Evolutionary conservation across 2,113 vertebrate species (phyloP).

Genomic region (Periophthalmodon schlosseri): DNA sequence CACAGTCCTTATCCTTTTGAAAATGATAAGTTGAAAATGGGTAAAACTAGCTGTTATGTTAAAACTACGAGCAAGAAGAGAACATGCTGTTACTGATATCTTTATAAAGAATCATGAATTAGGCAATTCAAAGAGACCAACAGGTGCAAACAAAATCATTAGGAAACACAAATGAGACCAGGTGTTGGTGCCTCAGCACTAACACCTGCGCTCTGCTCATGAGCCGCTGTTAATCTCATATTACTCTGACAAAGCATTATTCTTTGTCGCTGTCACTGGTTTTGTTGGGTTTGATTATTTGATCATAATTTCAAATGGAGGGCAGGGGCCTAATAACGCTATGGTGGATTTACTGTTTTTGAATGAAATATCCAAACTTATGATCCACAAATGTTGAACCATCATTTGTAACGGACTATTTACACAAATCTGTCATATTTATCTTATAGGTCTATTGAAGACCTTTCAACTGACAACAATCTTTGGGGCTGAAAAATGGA

Average conservation of each 20-base stretch:
- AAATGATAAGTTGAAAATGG: neutral
- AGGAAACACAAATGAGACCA: neutral
- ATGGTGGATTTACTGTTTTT: neutral
- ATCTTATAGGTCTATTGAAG: neutral
- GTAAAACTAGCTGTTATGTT: neutral
- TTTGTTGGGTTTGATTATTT: neutral
- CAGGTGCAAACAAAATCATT: neutral
- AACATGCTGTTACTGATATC: neutral
- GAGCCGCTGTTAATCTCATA: neutral
- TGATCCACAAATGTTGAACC: neutral
- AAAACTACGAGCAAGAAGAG: neutral
- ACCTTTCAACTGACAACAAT: too few relatives aligned
- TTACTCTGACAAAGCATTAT: neutral
- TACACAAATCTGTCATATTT: neutral
- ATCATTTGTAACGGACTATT: neutral
- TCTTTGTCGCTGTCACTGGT: neutral
- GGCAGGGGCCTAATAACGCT: too few relatives aligned
- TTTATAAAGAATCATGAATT: neutral
- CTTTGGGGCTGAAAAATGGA: too few relatives aligned
- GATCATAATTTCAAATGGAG: too few relatives aligned
- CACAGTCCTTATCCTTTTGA: neutral
- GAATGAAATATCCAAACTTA: neutral
- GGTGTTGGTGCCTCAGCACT: neutral
- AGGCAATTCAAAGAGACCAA: neutral
- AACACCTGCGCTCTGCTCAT: neutral